A percentile compares a stretch with the other conserved stretches of the same genome.
Evolutionary conservation across 2,888 invertebrate species (phyloP).

Genomic region (Ischnus inquisitorius): DNA sequence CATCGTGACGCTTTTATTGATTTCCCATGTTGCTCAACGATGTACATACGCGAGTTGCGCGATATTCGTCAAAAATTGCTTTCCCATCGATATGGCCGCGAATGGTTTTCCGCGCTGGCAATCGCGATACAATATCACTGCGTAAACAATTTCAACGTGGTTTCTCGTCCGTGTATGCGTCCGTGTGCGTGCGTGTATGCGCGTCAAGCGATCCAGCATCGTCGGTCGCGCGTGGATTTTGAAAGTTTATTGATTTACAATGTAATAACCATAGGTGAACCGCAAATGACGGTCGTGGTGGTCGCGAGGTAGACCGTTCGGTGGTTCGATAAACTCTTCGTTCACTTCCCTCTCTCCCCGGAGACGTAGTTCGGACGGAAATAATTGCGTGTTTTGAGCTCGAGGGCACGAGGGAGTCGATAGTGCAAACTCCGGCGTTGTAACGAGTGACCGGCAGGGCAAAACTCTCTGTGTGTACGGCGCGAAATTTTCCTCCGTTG

Average conservation of each 20-base stretch:
- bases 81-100: background rate
- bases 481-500: slow-evolving; percentile 1
- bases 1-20: slow-evolving; percentile 45
- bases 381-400: slow-evolving; percentile 5
- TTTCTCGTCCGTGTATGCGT: slow-evolving; percentile 9
- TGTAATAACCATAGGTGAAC: background rate
- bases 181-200: slow-evolving; percentile 2
- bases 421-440: background rate
- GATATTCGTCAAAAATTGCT: slow-evolving; percentile 25
- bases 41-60: slow-evolving; percentile 35
- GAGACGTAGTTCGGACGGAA: background rate
- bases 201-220: slow-evolving; percentile 1
- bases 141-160: slow-evolving; percentile 29
- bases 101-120: background rate
- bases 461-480: background rate
- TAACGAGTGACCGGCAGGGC: background rate
- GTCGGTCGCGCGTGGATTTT: background rate
- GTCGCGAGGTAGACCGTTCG: background rate
- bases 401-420: background rate
- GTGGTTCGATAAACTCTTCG: slow-evolving; percentile 5
- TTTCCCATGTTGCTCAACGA: slow-evolving; percentile 56
- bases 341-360: background rate
- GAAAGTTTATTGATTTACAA: slow-evolving; percentile 22
- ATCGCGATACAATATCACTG: slow-evolving; percentile 24
- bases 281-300: background rate